Evolutionary conservation across 2,113 vertebrate genomes (phyloP), one percentile per base, ranked within the genome.

Genomic region (pig (Sus scrofa)): DNA sequence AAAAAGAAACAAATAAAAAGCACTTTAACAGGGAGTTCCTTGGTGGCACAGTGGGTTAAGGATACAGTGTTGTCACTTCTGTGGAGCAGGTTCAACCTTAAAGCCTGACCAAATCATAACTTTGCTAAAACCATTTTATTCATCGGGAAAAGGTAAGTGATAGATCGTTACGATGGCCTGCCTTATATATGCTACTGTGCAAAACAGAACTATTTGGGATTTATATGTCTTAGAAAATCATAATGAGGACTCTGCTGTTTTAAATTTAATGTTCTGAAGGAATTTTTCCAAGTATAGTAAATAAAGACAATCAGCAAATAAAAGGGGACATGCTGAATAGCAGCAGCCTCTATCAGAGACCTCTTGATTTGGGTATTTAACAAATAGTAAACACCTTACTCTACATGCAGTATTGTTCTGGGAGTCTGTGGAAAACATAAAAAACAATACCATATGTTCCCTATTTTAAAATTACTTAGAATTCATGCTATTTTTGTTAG

Each of bases 381-480:
- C 56, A 73, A 50, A 60, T 44, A n/a, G 37, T 60, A 56, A 74
- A 70, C 34, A 68, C 50, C 63, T 50, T 50, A 32, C 34, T 37
- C 26, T 10, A 32, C 1, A 6, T 60, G 44, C 19, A 68, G 62
- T 16, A 12, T 19, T 71, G 62, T 88, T n/a, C 68, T 50, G 8
- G 16, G 26, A 37, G 67, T 26, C 52, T 75, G 19, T 52, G 20
- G 12, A 77, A 79, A 86, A 78, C 13, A 95, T 15, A 68, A 77
- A 74, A 39, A 89, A 52, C 7, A 71, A 60, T 15, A 63, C 65
- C 14, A 68, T 54, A 32, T 71, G 63, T 86, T 86, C 67, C 22
- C 37, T 6, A 58, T 54, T 85, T 95, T 62, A 81, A 95, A 94
- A 85, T 95, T 52, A 79, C 52, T 84, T 68, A 56, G 39, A 86